These are phyloP conservation scores for Sinocyclocheilus grahami DNA, from an alignment of 2,113 vertebrate species.

Conservation along the genomic window DNA sequence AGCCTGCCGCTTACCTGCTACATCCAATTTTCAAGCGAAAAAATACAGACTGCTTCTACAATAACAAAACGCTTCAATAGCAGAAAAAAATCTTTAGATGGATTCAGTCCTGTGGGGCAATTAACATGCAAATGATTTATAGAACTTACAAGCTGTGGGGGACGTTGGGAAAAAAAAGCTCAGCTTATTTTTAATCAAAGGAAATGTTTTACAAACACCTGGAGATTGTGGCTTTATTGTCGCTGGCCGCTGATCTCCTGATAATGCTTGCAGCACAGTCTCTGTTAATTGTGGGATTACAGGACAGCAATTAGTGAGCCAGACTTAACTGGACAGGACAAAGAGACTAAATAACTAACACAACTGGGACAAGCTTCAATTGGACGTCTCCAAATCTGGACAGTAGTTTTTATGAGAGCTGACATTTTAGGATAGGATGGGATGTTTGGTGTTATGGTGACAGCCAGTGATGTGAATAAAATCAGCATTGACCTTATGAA, in stretches of 20 bases:
- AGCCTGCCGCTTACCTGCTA: conserved; percentile 31
- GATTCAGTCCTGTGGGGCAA: conserved; percentile 30
- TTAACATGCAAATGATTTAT: conserved; percentile 44
- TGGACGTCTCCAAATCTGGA: background rate
- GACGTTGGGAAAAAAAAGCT: background rate
- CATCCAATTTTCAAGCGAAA: conserved; percentile 25
- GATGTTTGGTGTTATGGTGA: background rate
- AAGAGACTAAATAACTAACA: conserved; percentile 4
- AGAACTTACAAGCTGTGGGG: conserved; percentile 36
- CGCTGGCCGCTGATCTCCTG: conserved; percentile 2
- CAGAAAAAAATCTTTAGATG: conserved; percentile 33
- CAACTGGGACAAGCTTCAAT: background rate
- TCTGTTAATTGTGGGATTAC: conserved; percentile 40
- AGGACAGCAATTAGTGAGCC: conserved; percentile 26
- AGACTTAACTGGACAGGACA: conserved; percentile 24
- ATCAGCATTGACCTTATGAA: background rate
- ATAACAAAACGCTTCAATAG: conserved; percentile 28
- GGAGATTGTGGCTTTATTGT: conserved; percentile 16
- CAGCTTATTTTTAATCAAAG: conserved; percentile 30
- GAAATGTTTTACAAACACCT: conserved; percentile 31
- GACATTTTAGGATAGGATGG: background rate
- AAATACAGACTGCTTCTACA: background rate
- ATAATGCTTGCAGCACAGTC: conserved; percentile 2
- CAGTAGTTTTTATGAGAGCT: background rate
- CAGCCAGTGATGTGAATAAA: background rate